A percentile compares a stretch with the other conserved stretches of the same genome.
phyloP scores from a whole-genome alignment of 2,113 vertebrate genomes.

The Odocoileus hemionus region DNA sequence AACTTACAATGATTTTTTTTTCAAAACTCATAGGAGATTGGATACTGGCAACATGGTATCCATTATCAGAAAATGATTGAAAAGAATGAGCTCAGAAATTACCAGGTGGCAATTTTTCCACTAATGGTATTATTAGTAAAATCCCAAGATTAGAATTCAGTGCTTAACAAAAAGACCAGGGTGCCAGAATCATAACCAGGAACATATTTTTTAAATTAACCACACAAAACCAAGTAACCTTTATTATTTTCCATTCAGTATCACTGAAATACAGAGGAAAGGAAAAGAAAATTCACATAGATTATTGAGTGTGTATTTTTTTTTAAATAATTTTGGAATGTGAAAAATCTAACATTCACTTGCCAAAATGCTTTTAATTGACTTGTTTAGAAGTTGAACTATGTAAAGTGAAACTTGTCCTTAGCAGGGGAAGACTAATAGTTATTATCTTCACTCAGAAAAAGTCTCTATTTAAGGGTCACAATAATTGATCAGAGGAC shows the following conservation, averaged over 20 bases:
- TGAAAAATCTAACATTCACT: neutral
- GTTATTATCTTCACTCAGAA: conserved; percentile 37
- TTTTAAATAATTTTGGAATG: neutral
- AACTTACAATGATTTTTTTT: conserved; percentile 47
- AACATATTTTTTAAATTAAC: neutral
- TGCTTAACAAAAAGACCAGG: neutral
- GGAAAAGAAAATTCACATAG: neutral
- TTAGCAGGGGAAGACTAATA: conserved; percentile 1
- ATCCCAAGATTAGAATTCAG: conserved; percentile 11
- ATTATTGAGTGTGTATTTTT: neutral
- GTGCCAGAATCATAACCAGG: neutral
- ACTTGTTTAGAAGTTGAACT: conserved; percentile 37
- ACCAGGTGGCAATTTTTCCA: neutral
- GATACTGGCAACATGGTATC: neutral
- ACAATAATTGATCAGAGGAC: neutral
- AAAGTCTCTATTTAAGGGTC: neutral
- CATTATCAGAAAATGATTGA: conserved; percentile 20
- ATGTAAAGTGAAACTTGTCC: neutral
- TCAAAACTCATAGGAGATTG: conserved; percentile 4
- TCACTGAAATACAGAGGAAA: neutral
- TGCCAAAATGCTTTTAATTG: neutral
- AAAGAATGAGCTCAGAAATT: neutral
- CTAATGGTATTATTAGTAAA: neutral
- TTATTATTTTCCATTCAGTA: neutral
- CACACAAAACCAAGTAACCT: neutral